Evolutionary conservation across 2,888 invertebrate genomes (phyloP), one percentile per base, ranked within the genome.

Genomic region (Hirudinaria manillensis): DNA sequence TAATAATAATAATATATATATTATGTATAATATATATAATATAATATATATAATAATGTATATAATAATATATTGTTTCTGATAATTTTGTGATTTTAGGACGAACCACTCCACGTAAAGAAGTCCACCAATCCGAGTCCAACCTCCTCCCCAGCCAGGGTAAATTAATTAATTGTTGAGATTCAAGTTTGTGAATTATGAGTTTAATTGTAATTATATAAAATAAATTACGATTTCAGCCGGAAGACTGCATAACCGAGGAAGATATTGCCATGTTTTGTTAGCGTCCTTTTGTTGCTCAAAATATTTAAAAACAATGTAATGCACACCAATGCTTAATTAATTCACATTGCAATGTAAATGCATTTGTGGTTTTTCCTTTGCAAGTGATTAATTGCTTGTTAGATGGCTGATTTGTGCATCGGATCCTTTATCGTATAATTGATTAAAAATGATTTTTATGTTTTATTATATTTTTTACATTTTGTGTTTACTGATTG

Each of bases 201-300:
- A n/a, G n/a, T n/a, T n/a, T n/a, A n/a, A n/a, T n/a, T n/a, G n/a
- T n/a, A n/a, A n/a, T n/a, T n/a, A n/a, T n/a, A n/a, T n/a, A n/a
- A n/a, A n/a, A n/a, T n/a, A n/a, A n/a, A n/a, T n/a, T n/a, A n/a
- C n/a, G n/a, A 6, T n/a, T 76, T 21, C 74, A 80, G 79, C 77
- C 78, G 0, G 79, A 80, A 73, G 80, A 80, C 55, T 74, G 70
- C 51, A 80, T 80, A 29, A 75, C 89, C 74, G 94, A 95, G 84
- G 78, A 81, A 87, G 92, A 93, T 80, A 91, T 93, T 0, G 92
- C 91, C 84, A 84, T 92, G 74, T 92, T 95, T 83, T 96, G 96
- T 85, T 82, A 84, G 83, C 83, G 38, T 6, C 75, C 27, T 32
- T 32, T 56, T 76, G 7, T 27, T 45, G 3, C 45, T 36, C 10